phyloP scores from a whole-genome alignment of 1,140 invertebrate genomes.

The Trialeurodes vaporariorum region DNA sequence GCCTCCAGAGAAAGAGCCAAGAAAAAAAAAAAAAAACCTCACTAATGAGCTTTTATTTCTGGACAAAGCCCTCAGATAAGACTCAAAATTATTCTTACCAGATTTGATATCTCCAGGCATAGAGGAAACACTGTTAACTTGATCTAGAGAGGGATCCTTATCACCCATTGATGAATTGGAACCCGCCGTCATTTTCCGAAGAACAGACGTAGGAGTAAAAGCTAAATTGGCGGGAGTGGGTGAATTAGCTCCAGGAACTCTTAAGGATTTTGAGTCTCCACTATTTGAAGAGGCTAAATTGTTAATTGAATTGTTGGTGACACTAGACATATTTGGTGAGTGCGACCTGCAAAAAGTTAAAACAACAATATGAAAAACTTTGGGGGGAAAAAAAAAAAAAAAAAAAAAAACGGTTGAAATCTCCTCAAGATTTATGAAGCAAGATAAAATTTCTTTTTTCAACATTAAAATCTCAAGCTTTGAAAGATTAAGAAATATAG shows the following conservation, averaged over 20 bases:
- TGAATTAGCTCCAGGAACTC: neutral
- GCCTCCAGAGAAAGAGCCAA: too few relatives aligned
- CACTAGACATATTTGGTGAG: constrained; percentile 10
- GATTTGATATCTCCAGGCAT: neutral
- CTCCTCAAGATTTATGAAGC: too few relatives aligned
- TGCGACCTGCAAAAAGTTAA: constrained; percentile 8
- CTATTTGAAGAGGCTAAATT: neutral
- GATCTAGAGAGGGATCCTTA: neutral
- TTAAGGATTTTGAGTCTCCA: neutral
- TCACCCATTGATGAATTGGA: constrained; percentile 29
- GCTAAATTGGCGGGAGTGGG: neutral
- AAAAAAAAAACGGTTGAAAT: too few relatives aligned
- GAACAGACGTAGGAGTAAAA: constrained; percentile 14
- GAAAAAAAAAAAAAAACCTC: too few relatives aligned
- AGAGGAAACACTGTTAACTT: neutral
- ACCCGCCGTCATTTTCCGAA: constrained; percentile 24
- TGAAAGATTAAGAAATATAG: too few relatives aligned
- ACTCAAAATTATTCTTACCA: neutral
- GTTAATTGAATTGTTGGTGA: constrained; percentile 9
- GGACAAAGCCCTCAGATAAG: too few relatives aligned
- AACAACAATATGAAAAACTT: too few relatives aligned
- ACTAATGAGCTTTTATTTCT: too few relatives aligned
- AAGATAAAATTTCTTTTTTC: too few relatives aligned
- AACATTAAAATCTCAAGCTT: too few relatives aligned
- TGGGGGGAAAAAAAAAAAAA: too few relatives aligned